A percentile compares a stretch with the other conserved stretches of the same genome.
Evolutionary conservation across 2,888 invertebrate genomes (phyloP).

Genomic region (Drosophila tripunctata): DNA sequence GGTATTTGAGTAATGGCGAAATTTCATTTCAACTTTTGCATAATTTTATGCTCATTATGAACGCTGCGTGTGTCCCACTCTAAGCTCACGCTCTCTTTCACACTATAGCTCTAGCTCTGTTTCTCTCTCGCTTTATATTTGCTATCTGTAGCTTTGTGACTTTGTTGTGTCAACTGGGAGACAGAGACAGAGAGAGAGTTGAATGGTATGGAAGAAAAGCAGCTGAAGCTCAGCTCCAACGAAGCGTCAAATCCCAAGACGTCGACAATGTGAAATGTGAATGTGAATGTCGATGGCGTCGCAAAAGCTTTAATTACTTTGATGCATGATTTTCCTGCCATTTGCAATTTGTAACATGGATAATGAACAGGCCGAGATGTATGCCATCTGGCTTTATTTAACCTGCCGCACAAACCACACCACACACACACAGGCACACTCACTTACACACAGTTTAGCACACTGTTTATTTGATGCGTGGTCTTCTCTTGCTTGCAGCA

Average conservation of each 20-base stretch:
- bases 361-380: conserved; percentile 49
- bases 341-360: conserved; percentile 66
- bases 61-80: conserved; percentile 6
- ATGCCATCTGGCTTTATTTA: conserved; percentile 41
- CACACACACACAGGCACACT: conserved; percentile 4
- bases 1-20: conserved; percentile 61
- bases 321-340: conserved; percentile 76
- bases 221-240: conserved; percentile 22
- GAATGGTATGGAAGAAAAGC: conserved; percentile 6
- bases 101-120: background rate
- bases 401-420: conserved; percentile 30
- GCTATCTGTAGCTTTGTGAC: conserved; percentile 6
- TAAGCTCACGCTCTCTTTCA: background rate
- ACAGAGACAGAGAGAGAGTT: background rate
- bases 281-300: conserved; percentile 18
- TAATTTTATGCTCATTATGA: conserved; percentile 74
- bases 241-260: conserved; percentile 64
- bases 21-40: conserved; percentile 77
- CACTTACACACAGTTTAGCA: conserved; percentile 2
- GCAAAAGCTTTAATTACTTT: conserved; percentile 72
- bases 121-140: background rate
- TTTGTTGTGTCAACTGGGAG: conserved; percentile 21
- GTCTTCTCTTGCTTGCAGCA: conserved; percentile 45
- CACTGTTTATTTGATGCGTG: conserved; percentile 41
- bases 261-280: conserved; percentile 12